phyloP scores from a whole-genome alignment of 2,113 vertebrate species.

The Aegithalos caudatus region DNA sequence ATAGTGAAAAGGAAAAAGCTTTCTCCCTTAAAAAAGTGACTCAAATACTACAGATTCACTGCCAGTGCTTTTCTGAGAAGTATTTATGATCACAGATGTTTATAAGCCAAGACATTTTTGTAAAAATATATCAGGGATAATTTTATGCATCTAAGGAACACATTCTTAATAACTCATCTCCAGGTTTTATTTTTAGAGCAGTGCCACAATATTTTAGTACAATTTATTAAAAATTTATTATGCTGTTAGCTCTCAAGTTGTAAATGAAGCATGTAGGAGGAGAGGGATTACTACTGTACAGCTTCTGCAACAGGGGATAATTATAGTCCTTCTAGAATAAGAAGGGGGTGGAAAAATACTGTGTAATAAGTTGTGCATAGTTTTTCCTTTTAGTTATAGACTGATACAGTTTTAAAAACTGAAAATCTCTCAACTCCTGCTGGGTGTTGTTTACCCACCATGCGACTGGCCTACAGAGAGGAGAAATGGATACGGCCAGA shows the following conservation, averaged over 20 bases:
- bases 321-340: constrained; percentile 13
- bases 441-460: neutral
- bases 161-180: neutral
- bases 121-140: neutral
- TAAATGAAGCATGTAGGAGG: constrained; percentile 53
- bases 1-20: constrained; percentile 7
- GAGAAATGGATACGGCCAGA: neutral
- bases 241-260: constrained; percentile 40
- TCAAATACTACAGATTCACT: neutral
- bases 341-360: constrained; percentile 1
- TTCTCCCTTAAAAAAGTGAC: neutral
- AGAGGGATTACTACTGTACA: constrained; percentile 46
- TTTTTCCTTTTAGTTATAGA: neutral
- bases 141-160: neutral
- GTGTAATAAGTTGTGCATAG: neutral
- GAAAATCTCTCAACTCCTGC: neutral
- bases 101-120: neutral
- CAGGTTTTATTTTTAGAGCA: constrained; percentile 44
- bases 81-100: constrained; percentile 21
- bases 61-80: neutral
- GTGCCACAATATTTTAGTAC: constrained; percentile 52
- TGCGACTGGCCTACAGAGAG: neutral
- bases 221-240: constrained; percentile 61
- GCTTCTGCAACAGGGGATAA: constrained; percentile 9
- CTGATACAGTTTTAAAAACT: neutral